Percentiles rank a stretch among this genome's conserved stretches.
Conservation (phyloP, 2,888 invertebrate species). For the Sturmia bella region DNA sequence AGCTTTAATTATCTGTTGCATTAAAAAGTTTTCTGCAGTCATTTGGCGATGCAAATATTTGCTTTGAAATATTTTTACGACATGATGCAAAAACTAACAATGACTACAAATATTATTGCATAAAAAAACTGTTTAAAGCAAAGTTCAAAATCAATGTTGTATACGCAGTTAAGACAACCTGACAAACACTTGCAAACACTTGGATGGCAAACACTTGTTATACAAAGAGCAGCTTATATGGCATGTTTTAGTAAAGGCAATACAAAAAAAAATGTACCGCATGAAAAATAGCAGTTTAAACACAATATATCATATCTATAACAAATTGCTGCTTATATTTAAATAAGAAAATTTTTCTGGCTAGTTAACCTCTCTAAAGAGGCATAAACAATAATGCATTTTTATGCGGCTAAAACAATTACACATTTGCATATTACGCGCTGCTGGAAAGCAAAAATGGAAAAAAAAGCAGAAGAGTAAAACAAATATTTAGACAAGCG, state of each 20-base stretch:
- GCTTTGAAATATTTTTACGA: neutral
- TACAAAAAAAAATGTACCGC: neutral
- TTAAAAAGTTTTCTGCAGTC: too few relatives aligned
- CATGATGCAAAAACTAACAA: constrained; percentile 7
- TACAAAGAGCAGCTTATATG: neutral
- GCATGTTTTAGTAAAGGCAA: constrained; percentile 22
- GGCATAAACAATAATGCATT: constrained; percentile 62
- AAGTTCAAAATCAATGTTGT: constrained; percentile 65
- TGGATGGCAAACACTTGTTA: neutral
- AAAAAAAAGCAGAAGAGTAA: neutral
- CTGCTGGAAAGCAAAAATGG: too few relatives aligned
- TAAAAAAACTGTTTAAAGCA: constrained; percentile 30
- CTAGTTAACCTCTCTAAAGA: constrained; percentile 68
- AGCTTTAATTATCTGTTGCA: too few relatives aligned
- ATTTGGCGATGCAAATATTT: too few relatives aligned
- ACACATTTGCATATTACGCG: constrained; percentile 53
- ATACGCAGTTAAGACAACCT: neutral
- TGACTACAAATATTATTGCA: constrained; percentile 52
- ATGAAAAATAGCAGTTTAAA: neutral
- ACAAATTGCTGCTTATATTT: constrained; percentile 54
- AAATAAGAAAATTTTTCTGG: constrained; percentile 62
- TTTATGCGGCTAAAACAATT: constrained; percentile 45
- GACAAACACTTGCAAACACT: neutral
- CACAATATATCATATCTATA: constrained; percentile 34
- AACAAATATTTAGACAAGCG: constrained; percentile 7